Conservation (phyloP, 2,113 vertebrate genomes). For the Lasiurus borealis region DNA sequence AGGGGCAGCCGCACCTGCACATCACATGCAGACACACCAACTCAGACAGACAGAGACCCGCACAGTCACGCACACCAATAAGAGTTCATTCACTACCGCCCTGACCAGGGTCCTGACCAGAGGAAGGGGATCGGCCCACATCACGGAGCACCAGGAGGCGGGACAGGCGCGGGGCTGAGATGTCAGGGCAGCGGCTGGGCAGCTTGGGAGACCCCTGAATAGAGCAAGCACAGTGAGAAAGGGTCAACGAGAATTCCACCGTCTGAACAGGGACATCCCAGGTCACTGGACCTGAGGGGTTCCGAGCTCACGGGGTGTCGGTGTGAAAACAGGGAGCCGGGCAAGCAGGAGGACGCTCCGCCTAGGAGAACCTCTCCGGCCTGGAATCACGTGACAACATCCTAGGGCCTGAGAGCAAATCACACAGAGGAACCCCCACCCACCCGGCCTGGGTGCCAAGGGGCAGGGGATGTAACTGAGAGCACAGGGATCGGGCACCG, state of each 20-base stretch:
- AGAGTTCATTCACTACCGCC: neutral
- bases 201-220: rapidly evolving
- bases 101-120: neutral
- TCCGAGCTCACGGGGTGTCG: too few species aligned
- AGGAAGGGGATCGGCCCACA: neutral
- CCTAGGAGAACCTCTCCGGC: too few species aligned
- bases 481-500: neutral
- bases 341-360: too few species aligned
- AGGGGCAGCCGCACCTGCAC: too few species aligned
- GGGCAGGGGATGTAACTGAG: neutral
- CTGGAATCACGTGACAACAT: too few species aligned
- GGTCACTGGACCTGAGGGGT: neutral
- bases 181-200: too few species aligned
- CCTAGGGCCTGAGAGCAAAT: neutral
- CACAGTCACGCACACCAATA: neutral
- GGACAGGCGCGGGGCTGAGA: neutral
- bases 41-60: neutral
- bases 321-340: neutral
- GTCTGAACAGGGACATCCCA: neutral
- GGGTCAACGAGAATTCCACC: rapidly evolving
- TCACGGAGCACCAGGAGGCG: too few species aligned
- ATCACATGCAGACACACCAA: too few species aligned
- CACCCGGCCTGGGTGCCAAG: neutral
- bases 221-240: too few species aligned
- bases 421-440: neutral